Evolutionary conservation across 1,140 invertebrate species (phyloP), one percentile per base, ranked within the genome.

Genomic region (Orussus abietinus): DNA sequence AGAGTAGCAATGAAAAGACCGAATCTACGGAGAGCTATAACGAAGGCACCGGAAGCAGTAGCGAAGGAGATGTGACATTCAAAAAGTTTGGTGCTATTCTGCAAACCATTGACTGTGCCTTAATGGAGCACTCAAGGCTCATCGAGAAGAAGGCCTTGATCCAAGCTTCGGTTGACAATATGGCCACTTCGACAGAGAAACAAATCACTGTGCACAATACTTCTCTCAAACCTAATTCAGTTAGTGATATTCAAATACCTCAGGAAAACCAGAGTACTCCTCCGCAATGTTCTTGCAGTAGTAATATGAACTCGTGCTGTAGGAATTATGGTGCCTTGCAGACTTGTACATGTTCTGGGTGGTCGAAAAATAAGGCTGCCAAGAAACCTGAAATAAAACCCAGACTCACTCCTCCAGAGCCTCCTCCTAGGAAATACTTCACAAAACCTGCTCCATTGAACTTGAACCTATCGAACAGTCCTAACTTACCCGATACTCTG

Each of bases 391-490:
- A 74, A 28, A 49, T 44, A 7, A 69, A 60, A 35, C 34, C 45
- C 13, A 51, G 53, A 37, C 19, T 62, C 12, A 68, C 62, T 6
- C 75, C 75, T 3, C 75, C 75, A 2, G 66, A 72, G 44, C 75
- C 75, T 6, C 75, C 74, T 15, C 75, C 75, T 30, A 59, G 75
- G 19, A 75, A 72, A 40, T 72, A 69, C 46, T 61, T 64, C 20
- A 47, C 60, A 4, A 69, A 66, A 36, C 49, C 54, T 13, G 26
- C 48, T 30, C 45, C 51, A 12, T 19, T 45, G 0, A 53, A 60
- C 37, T 37, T 53, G 14, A 40, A 42, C 35, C 29, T 18, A n/a
- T n/a, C n/a, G n/a, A n/a, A n/a, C 4, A 38, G 19, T 42, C 19
- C 38, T 12, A 38, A 39, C 13, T 14, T 10, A 13, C 5, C 46